Conservation (phyloP, 2,113 vertebrate genomes). For the Catharus minimus region DNA sequence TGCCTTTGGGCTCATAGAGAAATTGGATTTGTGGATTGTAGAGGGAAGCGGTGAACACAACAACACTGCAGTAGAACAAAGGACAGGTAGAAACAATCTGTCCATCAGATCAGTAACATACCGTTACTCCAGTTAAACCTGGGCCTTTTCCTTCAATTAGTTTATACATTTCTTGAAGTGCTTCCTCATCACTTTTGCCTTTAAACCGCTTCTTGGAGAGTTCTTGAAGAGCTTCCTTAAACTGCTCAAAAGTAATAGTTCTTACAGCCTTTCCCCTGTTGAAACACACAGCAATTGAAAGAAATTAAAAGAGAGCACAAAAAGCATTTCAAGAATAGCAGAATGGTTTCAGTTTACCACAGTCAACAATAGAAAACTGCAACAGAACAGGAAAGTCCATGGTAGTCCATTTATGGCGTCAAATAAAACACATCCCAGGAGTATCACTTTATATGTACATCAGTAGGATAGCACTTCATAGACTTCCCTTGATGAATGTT, state of each 20-base stretch:
- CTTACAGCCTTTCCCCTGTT: constrained; percentile 88
- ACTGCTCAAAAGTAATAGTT: constrained; percentile 92
- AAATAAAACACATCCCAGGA: neutral
- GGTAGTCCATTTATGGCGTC: neutral
- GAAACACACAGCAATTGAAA: constrained; percentile 36
- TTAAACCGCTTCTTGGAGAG: constrained; percentile 91
- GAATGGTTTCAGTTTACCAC: neutral
- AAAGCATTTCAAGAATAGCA: neutral
- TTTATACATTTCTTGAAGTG: constrained; percentile 86
- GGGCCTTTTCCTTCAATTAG: constrained; percentile 91
- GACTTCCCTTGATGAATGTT: neutral
- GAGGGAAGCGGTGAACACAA: neutral
- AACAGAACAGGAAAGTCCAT: neutral
- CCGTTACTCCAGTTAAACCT: constrained; percentile 90
- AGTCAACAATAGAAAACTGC: neutral
- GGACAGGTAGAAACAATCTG: neutral
- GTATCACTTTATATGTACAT: neutral
- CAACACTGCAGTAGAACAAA: neutral
- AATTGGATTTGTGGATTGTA: neutral
- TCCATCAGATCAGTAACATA: constrained; percentile 50
- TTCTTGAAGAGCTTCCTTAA: constrained; percentile 88
- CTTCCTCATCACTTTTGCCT: constrained; percentile 88
- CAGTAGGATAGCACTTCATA: neutral
- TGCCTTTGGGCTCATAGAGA: neutral
- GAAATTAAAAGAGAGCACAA: neutral